A percentile compares a stretch with the other conserved stretches of the same genome.
Evolutionary conservation across 2,113 vertebrate genomes (phyloP).

Genomic region (Cyprinodon variegatus): DNA sequence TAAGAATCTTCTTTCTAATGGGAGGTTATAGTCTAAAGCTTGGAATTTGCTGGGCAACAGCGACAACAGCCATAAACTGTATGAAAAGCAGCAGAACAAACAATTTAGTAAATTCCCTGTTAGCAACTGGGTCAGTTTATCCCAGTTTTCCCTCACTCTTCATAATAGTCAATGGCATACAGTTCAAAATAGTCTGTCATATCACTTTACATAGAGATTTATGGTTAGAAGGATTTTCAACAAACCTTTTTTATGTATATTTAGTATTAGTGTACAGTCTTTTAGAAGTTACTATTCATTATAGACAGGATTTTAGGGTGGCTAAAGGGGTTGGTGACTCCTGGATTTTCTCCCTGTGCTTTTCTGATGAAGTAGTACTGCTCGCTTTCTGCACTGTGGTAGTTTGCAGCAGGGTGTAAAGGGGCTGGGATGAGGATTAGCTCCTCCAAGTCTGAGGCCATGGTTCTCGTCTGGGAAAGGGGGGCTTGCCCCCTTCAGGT

Average conservation of each 20-base stretch:
- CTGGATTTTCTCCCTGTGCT: too few relatives aligned
- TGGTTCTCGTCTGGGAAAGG: too few relatives aligned
- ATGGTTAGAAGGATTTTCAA: not conserved
- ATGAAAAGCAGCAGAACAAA: conserved; percentile 40
- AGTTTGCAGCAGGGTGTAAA: too few relatives aligned
- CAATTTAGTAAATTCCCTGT: conserved; percentile 63
- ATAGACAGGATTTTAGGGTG: too few relatives aligned
- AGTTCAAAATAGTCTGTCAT: conserved; percentile 34
- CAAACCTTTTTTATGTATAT: conserved; percentile 26
- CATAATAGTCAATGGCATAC: not conserved
- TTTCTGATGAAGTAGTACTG: too few relatives aligned
- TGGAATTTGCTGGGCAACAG: not conserved
- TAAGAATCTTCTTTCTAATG: not conserved
- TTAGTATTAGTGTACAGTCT: conserved; percentile 4
- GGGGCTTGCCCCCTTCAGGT: too few relatives aligned
- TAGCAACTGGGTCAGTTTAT: conserved; percentile 51
- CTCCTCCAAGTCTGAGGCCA: too few relatives aligned
- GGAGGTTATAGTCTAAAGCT: not conserved
- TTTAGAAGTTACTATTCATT: not conserved
- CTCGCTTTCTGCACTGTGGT: too few relatives aligned
- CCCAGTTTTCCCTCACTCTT: conserved; percentile 23
- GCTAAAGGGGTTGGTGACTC: too few relatives aligned
- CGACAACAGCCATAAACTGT: conserved; percentile 2
- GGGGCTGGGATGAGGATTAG: too few relatives aligned
- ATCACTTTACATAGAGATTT: conserved; percentile 24